Conservation (phyloP, 2,888 invertebrate genomes). For the Shargacucullia verbasci region DNA sequence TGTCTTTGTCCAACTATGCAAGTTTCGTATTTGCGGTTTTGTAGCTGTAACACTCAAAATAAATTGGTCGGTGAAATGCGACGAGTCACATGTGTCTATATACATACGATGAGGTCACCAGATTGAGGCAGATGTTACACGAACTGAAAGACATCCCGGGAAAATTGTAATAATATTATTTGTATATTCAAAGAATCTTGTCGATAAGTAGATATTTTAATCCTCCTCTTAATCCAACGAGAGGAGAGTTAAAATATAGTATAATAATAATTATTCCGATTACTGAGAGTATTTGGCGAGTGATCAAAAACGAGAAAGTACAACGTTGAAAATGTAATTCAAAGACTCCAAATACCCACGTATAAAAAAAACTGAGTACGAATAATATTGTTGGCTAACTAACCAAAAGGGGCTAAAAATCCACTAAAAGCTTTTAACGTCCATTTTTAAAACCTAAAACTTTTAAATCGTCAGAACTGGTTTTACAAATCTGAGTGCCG, state of each 20-base stretch:
- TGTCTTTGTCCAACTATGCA: not conserved
- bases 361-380: too few relatives aligned
- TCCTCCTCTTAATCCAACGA: too few relatives aligned
- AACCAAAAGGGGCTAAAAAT: too few relatives aligned
- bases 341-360: too few relatives aligned
- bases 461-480: not conserved
- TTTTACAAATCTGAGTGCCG: slow-evolving; percentile 14
- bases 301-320: too few relatives aligned
- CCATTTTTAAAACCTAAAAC: slow-evolving; percentile 4
- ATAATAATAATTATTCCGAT: too few relatives aligned
- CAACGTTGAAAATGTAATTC: too few relatives aligned
- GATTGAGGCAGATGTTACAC: not conserved
- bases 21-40: slow-evolving; percentile 1
- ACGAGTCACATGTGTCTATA: slow-evolving; percentile 3
- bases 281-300: too few relatives aligned
- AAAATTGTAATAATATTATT: not conserved
- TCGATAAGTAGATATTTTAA: too few relatives aligned
- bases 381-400: too few relatives aligned
- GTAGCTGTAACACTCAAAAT: not conserved
- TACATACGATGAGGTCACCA: slow-evolving; percentile 3
- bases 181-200: not conserved
- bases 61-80: slow-evolving; percentile 11
- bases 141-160: not conserved
- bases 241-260: too few relatives aligned
- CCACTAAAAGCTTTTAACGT: too few relatives aligned